Evolutionary conservation across 2,113 vertebrate genomes (phyloP).

Genomic region (Caloenas nicobarica): DNA sequence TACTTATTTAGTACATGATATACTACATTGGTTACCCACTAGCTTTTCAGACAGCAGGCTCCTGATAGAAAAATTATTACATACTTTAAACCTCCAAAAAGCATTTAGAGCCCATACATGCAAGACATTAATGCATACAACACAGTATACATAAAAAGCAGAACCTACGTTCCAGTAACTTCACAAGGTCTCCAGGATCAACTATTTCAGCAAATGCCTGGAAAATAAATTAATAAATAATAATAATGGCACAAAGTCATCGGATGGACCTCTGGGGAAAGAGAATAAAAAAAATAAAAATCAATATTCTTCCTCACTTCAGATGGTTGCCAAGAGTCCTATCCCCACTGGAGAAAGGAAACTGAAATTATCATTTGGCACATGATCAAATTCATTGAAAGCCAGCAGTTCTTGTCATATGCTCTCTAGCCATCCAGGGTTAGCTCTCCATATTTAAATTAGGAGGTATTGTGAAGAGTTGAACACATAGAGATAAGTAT

Average conservation of each 20-base stretch:
- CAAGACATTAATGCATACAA: neutral
- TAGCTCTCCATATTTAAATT: neutral
- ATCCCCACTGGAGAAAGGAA: neutral
- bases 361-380: neutral
- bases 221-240: slow-evolving; percentile 20
- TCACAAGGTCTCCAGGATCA: slow-evolving; percentile 90
- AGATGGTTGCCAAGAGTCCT: neutral
- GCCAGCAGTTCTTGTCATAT: neutral
- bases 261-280: neutral
- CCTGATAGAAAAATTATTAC: neutral
- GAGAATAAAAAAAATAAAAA: neutral
- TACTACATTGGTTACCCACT: neutral
- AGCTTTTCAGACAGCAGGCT: neutral
- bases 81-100: neutral
- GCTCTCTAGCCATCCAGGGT: neutral
- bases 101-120: neutral
- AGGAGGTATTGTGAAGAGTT: neutral
- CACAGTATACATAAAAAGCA: neutral
- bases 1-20: neutral
- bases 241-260: neutral
- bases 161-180: slow-evolving; percentile 87
- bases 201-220: slow-evolving; percentile 83
- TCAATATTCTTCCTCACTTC: neutral
- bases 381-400: neutral
- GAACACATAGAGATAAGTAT: neutral